Conservation (phyloP, 2,797 vertebrate genomes). For the Notolepis coatsorum region DNA sequence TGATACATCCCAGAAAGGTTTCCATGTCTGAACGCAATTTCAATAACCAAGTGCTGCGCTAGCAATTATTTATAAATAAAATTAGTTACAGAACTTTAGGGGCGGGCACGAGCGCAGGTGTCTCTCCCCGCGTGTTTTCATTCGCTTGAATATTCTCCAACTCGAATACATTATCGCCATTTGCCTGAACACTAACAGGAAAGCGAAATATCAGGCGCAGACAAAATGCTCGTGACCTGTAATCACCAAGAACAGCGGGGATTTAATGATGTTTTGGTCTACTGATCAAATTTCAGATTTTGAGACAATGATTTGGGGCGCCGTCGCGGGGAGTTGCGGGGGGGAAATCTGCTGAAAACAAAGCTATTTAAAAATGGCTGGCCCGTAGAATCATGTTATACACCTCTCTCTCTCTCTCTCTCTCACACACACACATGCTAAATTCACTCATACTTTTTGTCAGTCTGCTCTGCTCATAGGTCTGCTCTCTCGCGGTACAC, state of each 20-base stretch:
- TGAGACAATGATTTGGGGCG: conserved; percentile 84
- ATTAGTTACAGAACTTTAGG: conserved; percentile 93
- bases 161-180: conserved; percentile 88
- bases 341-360: conserved; percentile 62
- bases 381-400: conserved; percentile 28
- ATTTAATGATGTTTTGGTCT: conserved; percentile 84
- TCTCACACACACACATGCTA: neutral
- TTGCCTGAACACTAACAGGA: conserved; percentile 86
- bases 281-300: conserved; percentile 81
- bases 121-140: conserved; percentile 84
- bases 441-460: neutral
- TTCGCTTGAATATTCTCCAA: conserved; percentile 84
- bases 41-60: conserved; percentile 92
- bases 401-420: no score
- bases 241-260: conserved; percentile 85
- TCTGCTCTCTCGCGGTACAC: neutral
- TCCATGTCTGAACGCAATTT: conserved; percentile 94
- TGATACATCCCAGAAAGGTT: conserved; percentile 92
- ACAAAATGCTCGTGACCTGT: conserved; percentile 87
- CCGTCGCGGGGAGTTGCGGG: conserved; percentile 80
- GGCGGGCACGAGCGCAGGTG: conserved; percentile 93
- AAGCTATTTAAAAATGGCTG: conserved; percentile 55
- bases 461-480: no score
- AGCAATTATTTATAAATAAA: conserved; percentile 98
- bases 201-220: conserved; percentile 88